Base-by-base conservation (phyloP, 2,888 invertebrate genomes). In the Drosophila kuntzei region DNA sequence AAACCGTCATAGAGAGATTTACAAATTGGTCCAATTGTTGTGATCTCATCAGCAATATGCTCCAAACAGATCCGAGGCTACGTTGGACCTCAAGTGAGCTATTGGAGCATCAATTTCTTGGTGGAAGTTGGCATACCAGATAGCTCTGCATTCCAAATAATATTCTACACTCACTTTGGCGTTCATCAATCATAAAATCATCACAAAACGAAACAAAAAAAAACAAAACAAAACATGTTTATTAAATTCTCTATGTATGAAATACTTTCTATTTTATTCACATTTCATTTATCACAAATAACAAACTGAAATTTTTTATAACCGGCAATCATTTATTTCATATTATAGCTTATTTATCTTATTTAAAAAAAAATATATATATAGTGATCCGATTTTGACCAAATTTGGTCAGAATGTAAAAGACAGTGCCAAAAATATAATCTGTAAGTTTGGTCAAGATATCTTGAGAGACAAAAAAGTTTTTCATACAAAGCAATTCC, bases 161-260 rank as follows among this genome's bases (percentile, higher is more conserved):
- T 18, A 18, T 11, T 11, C 11, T 1, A 39, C 14, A 37, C 16
- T 37, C 37, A 37, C 16, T 37, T 37, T 37, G 37, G 16, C 18
- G 39, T 12, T 39, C n/a, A 41, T 41, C 18, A 7, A 22, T 12
- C 11, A 22, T 27, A 27, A 27, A 27, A 27, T 14, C 7, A 14
- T 14, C n/a, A n/a, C n/a, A n/a, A n/a, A 36, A 5, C 18, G 25
- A 25, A 8, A 8, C 1, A 27, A 27, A 18, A 3, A 39, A 18
- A 41, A 18, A 20, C 11, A 27, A 18, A 3, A 39, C 9, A 41
- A 18, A 20, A 11, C 12, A 20, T 41, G 20, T 41, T 41, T 20
- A 12, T 41, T 41, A 41, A 41, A 41, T 41, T 41, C 20, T 41
- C 41, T 41, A 41, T 20, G 20, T 20, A 41, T 41, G 41, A 14